These are phyloP conservation scores for Sarcophaga bullata DNA, from an alignment of 1,140 invertebrate species.

Conservation along the genomic window DNA sequence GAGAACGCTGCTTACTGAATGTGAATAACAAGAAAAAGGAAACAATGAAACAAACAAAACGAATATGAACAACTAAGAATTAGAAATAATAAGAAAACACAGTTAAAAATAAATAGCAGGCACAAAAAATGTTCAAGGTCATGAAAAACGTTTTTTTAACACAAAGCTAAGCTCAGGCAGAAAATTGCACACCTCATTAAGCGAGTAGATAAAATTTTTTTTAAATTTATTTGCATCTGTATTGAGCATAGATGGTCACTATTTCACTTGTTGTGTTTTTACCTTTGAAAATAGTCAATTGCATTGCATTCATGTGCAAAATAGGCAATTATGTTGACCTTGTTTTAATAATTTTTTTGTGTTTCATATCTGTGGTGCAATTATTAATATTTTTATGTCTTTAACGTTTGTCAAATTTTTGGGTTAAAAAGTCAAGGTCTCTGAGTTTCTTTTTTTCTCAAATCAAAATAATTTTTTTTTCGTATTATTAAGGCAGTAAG, in stretches of 20 bases:
- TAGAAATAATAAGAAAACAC: neutral
- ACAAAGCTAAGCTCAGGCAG: neutral
- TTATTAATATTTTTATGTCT: neutral
- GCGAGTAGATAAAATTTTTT: neutral
- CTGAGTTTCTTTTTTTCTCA: neutral
- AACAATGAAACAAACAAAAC: neutral
- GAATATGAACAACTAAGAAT: no score
- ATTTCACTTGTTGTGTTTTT: conserved; percentile 2
- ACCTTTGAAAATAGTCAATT: neutral
- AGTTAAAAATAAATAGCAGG: neutral
- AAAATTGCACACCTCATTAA: neutral
- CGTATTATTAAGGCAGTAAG: neutral
- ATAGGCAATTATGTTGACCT: neutral
- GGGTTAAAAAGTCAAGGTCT: neutral
- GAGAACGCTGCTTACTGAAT: neutral
- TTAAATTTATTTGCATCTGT: neutral
- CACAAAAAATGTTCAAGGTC: conserved; percentile 1
- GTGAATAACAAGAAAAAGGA: neutral
- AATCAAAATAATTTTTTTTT: neutral
- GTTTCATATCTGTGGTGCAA: neutral
- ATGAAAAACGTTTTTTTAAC: neutral
- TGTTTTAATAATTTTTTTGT: neutral
- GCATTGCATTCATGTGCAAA: no score
- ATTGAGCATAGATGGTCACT: neutral
- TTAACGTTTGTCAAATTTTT: neutral